Percentiles rank a stretch among this genome's conserved stretches.
Conservation (phyloP, 2,113 vertebrate genomes). For the Cromileptes altivelis region DNA sequence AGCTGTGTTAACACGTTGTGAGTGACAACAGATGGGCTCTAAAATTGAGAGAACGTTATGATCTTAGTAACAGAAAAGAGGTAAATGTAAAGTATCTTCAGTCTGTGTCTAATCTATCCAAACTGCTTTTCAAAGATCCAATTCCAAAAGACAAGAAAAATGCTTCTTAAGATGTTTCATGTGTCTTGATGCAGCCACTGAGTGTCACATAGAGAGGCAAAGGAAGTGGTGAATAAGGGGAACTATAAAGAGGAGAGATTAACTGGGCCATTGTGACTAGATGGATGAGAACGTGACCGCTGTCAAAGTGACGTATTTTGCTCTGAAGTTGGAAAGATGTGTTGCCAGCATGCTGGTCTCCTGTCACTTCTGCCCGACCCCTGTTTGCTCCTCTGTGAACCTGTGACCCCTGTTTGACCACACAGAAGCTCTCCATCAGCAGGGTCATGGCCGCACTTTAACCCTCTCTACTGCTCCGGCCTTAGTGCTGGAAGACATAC, state of each 20-base stretch:
- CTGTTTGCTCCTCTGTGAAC: constrained; percentile 43
- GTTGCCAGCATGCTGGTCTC: constrained; percentile 16
- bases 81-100: not conserved
- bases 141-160: constrained; percentile 12
- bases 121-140: not conserved
- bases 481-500: constrained; percentile 7
- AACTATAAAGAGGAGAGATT: not conserved
- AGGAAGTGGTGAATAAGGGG: constrained; percentile 5
- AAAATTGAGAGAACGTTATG: constrained; percentile 9
- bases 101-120: not conserved
- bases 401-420: constrained; percentile 71
- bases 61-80: constrained; percentile 17
- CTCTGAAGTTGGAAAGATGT: constrained; percentile 21
- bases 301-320: constrained; percentile 16
- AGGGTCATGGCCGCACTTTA: constrained; percentile 60
- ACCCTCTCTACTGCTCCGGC: constrained; percentile 18
- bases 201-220: not conserved
- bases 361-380: constrained; percentile 57
- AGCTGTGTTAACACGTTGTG: constrained; percentile 45
- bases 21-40: constrained; percentile 48
- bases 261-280: not conserved
- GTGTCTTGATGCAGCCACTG: not conserved
- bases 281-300: constrained; percentile 5
- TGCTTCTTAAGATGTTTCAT: not conserved
- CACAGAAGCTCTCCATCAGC: constrained; percentile 73